Base-by-base conservation (phyloP, 2,113 vertebrate genomes). In the Manacus vitellinus region DNA sequence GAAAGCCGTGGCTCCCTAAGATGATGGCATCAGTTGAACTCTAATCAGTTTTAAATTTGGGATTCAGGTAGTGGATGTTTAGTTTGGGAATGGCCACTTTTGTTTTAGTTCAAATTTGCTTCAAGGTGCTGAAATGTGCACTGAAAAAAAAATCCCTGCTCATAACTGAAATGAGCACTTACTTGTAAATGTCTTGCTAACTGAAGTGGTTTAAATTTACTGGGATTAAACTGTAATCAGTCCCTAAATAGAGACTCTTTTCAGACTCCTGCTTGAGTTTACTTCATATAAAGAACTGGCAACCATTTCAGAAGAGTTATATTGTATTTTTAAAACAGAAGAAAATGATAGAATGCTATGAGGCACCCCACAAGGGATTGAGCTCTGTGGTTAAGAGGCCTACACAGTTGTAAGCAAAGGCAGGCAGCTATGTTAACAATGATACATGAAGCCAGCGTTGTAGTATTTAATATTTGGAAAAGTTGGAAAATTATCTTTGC, bases 141-240 rank as follows among this genome's bases (percentile, higher is more conserved):
- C 37, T 39, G 35, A 78, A 85, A 67, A 67, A 73, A 73, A n/a
- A n/a, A 9, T 8, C 10, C 21, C 41, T 49, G 15, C 18, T 80
- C 12, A 21, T 54, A 86, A 86, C 30, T 46, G 51, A 88, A 83
- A 89, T 25, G 43, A 74, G 8, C 37, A 33, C 59, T 86, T 86
- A 65, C 41, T 92, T 92, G 51, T 54, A 84, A 89, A 77, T 71
- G 20, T 87, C 63, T 94, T 59, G 15, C 76, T 95, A 68, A 91
- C 65, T 81, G 63, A 89, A 85, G 74, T 71, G 47, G 15, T 84
- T 89, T 75, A 84, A 87, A 81, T 84, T 89, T 91, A 49, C 25
- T 27, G 15, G 31, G 28, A 28, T 87, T 93, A 59, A 91, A 74
- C 56, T 78, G 46, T 77, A 89, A 74, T 85, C 68, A 59, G 0